A percentile compares a stretch with the other conserved stretches of the same genome.
These are phyloP conservation scores for Zelostemma sp. DNA, from an alignment of 1,140 invertebrate genomes.

Conservation along the genomic window DNA sequence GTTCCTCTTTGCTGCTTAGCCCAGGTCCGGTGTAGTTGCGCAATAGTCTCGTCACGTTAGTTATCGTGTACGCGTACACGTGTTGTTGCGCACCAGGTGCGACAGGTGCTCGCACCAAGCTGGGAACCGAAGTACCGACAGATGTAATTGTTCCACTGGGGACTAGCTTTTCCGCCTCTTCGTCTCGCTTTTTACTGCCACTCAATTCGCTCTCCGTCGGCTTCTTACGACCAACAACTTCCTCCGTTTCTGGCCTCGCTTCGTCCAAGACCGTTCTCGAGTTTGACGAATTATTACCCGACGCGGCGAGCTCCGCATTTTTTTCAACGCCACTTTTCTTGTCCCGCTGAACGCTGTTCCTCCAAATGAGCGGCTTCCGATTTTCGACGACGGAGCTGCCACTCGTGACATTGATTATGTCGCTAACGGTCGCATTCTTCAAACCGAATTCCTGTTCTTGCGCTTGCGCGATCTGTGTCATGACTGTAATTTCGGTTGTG, in stretches of 20 bases:
- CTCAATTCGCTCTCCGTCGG: background rate
- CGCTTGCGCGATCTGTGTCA: conserved; percentile 7
- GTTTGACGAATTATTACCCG: no score
- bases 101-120: conserved; percentile 44
- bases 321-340: conserved; percentile 23
- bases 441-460: conserved; percentile 1
- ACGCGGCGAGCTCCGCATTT: no score
- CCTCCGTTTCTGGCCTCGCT: no score
- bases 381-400: conserved; percentile 17
- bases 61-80: conserved; percentile 67
- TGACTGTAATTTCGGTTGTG: background rate
- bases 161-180: background rate
- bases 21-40: conserved; percentile 67
- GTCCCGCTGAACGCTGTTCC: conserved; percentile 26
- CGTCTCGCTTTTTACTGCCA: background rate
- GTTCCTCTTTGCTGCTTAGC: conserved; percentile 51
- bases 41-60: conserved; percentile 66
- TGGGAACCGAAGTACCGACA: no score
- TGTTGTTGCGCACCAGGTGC: conserved; percentile 56
- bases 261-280: no score
- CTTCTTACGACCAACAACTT: no score
- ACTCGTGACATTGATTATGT: conserved; percentile 18
- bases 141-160: no score
- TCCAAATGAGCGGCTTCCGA: conserved; percentile 42
- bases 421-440: conserved; percentile 20